Evolutionary conservation across 1,140 invertebrate species (phyloP), one percentile per base, ranked within the genome.

Genomic region (Phymorhynchus buccinoides): DNA sequence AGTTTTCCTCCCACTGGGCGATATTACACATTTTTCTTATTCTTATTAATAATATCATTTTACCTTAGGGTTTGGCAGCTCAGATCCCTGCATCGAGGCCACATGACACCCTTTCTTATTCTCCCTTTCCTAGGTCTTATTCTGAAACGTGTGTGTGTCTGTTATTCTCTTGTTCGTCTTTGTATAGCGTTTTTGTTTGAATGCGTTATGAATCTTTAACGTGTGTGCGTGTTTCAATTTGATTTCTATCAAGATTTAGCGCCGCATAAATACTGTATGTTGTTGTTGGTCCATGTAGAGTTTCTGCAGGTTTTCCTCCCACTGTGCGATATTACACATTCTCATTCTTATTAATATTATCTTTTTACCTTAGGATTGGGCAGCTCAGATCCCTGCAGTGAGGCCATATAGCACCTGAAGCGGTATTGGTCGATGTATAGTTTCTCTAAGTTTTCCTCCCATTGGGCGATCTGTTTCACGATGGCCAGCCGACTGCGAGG

Each of bases 41-140:
- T n/a, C n/a, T n/a, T n/a, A n/a, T n/a, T n/a, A n/a, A n/a, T n/a
- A n/a, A n/a, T n/a, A n/a, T n/a, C n/a, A n/a, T n/a, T 89, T 94
- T 95, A 98, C 98, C 96, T 99, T 99, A 56, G 98, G 98, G 95
- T 99, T 99, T 52, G 98, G 98, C 88, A 99, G 94, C 94, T 99
- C 98, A 77, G 97, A 96, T 90, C 96, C 97, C 93, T 99, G 98
- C 85, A 99, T 94, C 90, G 97, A 98, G 62, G 98, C 97, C 96
- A 98, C 98, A 93, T 99, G 99, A 94, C 98, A 99, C 83, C 97
- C 91, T 96, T 96, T n/a, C n/a, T n/a, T n/a, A n/a, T n/a, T n/a
- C n/a, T n/a, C n/a, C n/a, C n/a, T n/a, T n/a, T n/a, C n/a, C n/a
- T n/a, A n/a, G n/a, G n/a, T n/a, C n/a, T n/a, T n/a, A n/a, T n/a